Base-by-base conservation (phyloP, 2,888 invertebrate genomes). In the Lutraria lutraria region DNA sequence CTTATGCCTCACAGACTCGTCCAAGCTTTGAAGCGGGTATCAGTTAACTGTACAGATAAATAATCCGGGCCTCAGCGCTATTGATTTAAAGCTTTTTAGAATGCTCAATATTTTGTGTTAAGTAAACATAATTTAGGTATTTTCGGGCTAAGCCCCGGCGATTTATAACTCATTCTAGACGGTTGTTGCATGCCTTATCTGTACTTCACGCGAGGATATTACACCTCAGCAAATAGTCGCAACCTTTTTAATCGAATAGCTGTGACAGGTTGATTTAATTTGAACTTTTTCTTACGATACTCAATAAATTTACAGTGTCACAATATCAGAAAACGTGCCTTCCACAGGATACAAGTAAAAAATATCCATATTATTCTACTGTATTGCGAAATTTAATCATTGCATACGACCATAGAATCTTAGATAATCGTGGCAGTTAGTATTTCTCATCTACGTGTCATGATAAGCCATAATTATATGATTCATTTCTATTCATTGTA, bases 151-250 rank as follows among this genome's bases (percentile, higher is more conserved):
- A 81, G 84, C 81, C 63, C 81, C 60, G 79, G 87, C 85, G 88
- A 90, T 90, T 90, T 90, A 90, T 90, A 85, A 85, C 81, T 60
- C 87, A 85, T 81, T 83, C 85, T 87, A 85, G 90, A 87, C 90
- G 83, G 87, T 85, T 79, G 31, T 82, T 76, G 53, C 88, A 87
- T 90, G 90, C 85, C 72, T 90, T 90, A 90, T 90, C 90, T 87
- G 25, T 76, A 29, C 43, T 54, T 88, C 88, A 80, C 86, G 76
- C 72, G 56, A 81, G 34, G 25, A 81, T 86, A 86, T 80, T 63
- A 72, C 53, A 72, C 84, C 76, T 84, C 53, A 31, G 80, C 72
- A 89, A 89, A 89, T 87, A 89, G 86, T 84, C 31, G 54, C 53
- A 80, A 72, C 56, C 56, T 80, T 85, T 85, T 85, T 76, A 85